A percentile compares a stretch with the other conserved stretches of the same genome.
Conservation (phyloP, 1,140 invertebrate genomes). For the Heliconius nattereri region DNA sequence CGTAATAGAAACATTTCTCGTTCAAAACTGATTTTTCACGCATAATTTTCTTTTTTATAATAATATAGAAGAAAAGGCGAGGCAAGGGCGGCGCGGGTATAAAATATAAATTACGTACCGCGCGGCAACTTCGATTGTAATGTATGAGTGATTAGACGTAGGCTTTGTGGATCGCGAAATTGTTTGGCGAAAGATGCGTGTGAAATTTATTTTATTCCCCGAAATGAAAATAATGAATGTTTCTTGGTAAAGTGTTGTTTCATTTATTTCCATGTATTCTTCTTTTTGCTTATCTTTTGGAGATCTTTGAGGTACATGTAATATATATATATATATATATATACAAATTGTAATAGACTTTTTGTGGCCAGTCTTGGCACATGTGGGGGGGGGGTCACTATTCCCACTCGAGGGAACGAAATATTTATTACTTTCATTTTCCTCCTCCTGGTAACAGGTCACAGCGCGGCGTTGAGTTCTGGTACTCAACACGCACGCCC, state of each 20-base stretch:
- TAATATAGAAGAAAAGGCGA: conserved; percentile 6
- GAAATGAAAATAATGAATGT: background rate
- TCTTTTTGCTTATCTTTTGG: background rate
- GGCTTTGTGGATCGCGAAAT: background rate
- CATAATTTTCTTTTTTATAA: conserved; percentile 7
- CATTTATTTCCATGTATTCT: background rate
- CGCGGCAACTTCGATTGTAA: conserved; percentile 5
- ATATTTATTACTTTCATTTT: too few species aligned
- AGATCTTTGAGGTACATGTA: too few species aligned
- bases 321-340: too few species aligned
- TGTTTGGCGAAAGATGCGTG: background rate
- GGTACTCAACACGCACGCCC: too few species aligned
- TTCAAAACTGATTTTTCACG: background rate
- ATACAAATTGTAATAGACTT: too few species aligned
- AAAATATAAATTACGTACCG: conserved; percentile 10
- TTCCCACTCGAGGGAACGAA: too few species aligned
- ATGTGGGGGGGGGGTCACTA: too few species aligned
- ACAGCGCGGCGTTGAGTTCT: too few species aligned
- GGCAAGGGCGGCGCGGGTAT: background rate
- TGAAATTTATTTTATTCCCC: background rate
- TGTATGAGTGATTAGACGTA: conserved; percentile 14
- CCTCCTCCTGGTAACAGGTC: too few species aligned
- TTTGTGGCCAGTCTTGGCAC: too few species aligned
- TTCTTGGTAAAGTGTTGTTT: background rate
- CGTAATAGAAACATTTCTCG: background rate